Base-by-base conservation (phyloP, 2,113 vertebrate species). In the Sinocyclocheilus grahami region DNA sequence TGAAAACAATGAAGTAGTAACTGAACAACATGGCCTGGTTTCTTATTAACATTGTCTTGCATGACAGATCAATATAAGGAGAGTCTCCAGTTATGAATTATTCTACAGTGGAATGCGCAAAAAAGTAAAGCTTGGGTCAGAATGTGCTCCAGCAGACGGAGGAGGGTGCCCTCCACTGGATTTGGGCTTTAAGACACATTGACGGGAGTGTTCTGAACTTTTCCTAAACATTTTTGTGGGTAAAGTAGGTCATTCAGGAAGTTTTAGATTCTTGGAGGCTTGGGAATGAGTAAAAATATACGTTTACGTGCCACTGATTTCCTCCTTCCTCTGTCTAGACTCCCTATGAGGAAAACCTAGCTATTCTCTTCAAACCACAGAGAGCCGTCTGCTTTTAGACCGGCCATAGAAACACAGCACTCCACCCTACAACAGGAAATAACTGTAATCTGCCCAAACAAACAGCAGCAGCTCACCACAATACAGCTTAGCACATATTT, bases 391-490 rank as follows among this genome's bases (percentile, higher is more conserved):
- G 33, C 33, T 71, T 24, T 86, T 94, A 95, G 82, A 93, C 92
- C 89, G 94, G 94, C 86, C 92, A 90, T 85, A 89, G 88, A 96
- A 87, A 91, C 96, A 96, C 78, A 91, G 91, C 92, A 96, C 91
- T 86, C 95, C 95, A 90, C 96, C 96, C 89, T 95, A 95, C 89
- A 96, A 94, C 90, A 87, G 91, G 87, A 97, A 96, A 93, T 96
- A 55, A 96, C 89, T 7, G 93, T 87, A 79, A 95, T 95, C 88
- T 94, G 85, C 67, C 37, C 69, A 46, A 93, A 91, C 95, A 83
- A 80, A 86, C 72, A 78, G 71, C 63, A 88, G 48, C 53, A 65
- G 42, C 58, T 27, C 27, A 27, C 48, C 65, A 30, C 51, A 82
- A 33, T 48, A 80, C 37, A 75, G 53, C 58, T 7, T 14, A n/a